These are phyloP conservation scores for Chauna torquata DNA, from an alignment of 2,113 vertebrate genomes.

Conservation along the genomic window DNA sequence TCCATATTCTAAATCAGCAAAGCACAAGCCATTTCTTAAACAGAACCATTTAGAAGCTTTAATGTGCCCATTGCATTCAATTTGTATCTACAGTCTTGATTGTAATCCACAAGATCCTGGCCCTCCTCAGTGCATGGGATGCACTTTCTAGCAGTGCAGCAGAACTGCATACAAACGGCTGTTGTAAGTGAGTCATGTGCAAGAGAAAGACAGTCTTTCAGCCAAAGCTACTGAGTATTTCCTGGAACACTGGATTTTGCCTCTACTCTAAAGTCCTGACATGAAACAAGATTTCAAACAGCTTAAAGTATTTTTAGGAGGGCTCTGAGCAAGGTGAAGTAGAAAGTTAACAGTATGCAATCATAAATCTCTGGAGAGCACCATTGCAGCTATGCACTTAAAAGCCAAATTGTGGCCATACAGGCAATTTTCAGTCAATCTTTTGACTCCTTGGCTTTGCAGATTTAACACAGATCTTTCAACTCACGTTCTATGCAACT, in stretches of 20 bases:
- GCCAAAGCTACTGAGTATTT: not conserved
- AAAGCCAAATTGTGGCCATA: not conserved
- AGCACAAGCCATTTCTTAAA: not conserved
- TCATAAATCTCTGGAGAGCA: not conserved
- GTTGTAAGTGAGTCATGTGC: not conserved
- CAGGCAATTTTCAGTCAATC: not conserved
- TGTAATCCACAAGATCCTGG: not conserved
- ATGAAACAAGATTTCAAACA: not conserved
- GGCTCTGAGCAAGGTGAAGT: not conserved
- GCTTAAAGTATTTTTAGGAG: not conserved
- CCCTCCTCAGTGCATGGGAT: not conserved
- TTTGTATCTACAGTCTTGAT: not conserved
- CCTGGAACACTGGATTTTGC: not conserved
- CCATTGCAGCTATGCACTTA: not conserved
- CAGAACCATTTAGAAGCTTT: not conserved
- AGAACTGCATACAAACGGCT: not conserved
- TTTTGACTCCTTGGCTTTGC: not conserved
- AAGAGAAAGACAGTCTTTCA: not conserved
- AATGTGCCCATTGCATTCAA: not conserved
- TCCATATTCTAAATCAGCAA: not conserved
- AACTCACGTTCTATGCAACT: not conserved
- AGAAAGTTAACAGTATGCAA: not conserved
- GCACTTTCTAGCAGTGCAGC: not conserved
- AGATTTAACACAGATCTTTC: not conserved
- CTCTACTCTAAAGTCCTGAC: not conserved